These are phyloP conservation scores for Meliscaeva auricollis DNA, from an alignment of 2,888 invertebrate genomes.

Conservation along the genomic window DNA sequence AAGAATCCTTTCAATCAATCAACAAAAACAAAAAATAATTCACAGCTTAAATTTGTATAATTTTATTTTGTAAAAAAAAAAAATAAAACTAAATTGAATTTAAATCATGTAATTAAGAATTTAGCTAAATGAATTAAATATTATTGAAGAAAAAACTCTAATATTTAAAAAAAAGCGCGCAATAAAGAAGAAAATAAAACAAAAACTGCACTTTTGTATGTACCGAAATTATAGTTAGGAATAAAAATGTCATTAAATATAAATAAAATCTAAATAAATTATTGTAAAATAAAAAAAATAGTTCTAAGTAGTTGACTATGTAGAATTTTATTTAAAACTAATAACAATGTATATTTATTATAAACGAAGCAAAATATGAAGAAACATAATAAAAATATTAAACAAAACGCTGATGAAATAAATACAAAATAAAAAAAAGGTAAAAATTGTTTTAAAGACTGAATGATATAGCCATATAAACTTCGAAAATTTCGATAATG, in stretches of 20 bases:
- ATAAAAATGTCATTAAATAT: constrained; percentile 18
- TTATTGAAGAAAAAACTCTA: not conserved
- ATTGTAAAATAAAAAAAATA: not conserved
- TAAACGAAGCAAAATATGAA: constrained; percentile 29
- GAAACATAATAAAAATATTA: constrained; percentile 45
- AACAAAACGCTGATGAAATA: constrained; percentile 58
- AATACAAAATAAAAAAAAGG: not conserved
- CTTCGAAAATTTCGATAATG: no score
- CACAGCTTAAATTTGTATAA: constrained; percentile 18
- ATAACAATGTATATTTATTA: constrained; percentile 54
- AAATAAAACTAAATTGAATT: constrained; percentile 18
- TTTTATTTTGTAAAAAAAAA: constrained; percentile 32
- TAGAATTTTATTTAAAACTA: constrained; percentile 39
- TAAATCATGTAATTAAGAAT: constrained; percentile 15
- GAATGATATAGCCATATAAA: no score
- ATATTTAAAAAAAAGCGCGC: constrained; percentile 45
- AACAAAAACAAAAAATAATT: constrained; percentile 13
- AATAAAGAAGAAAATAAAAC: constrained; percentile 33
- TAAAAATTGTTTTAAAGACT: no score
- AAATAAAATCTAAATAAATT: not conserved
- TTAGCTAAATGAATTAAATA: not conserved
- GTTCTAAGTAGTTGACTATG: constrained; percentile 52
- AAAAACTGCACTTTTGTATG: constrained; percentile 56
- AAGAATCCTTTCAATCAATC: constrained; percentile 58
- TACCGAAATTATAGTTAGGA: constrained; percentile 52